These are phyloP conservation scores for Aurelia aurita complex sp. Pacific DNA, from an alignment of 30 jellyfish, hydroid and myxozoan genomes.

Conservation along the genomic window DNA sequence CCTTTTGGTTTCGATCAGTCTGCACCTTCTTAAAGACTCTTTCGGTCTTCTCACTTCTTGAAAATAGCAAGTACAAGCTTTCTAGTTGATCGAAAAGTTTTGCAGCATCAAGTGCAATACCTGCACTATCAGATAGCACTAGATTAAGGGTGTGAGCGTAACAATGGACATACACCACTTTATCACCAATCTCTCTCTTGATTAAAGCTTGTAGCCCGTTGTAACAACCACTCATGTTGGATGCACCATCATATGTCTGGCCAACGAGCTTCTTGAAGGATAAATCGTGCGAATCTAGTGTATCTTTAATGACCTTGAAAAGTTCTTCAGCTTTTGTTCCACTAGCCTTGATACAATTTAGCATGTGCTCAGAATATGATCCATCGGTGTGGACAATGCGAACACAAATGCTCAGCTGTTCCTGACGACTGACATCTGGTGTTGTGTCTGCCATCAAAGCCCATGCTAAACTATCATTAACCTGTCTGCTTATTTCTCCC, in stretches of 20 bases:
- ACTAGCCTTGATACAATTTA: constrained; percentile 11
- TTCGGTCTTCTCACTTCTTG: constrained; percentile 10
- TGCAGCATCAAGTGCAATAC: constrained; percentile 36
- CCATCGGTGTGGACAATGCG: constrained; percentile 36
- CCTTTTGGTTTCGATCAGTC: constrained; percentile 5
- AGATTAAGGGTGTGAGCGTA: constrained; percentile 44
- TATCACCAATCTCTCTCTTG: constrained; percentile 17
- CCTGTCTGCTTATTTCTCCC: not conserved
- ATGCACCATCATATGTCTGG: constrained; percentile 34
- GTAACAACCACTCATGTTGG: constrained; percentile 12
- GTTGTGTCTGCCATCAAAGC: constrained; percentile 1
- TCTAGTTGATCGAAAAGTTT: constrained; percentile 38
- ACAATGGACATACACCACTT: constrained; percentile 37
- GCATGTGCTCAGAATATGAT: constrained; percentile 30
- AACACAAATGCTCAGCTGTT: constrained; percentile 48
- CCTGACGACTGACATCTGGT: constrained; percentile 47
- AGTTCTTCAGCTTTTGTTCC: constrained; percentile 31
- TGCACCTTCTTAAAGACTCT: constrained; percentile 12
- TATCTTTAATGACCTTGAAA: constrained; percentile 4
- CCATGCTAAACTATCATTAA: constrained; percentile 34
- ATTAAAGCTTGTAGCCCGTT: constrained; percentile 47
- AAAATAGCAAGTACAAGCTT: constrained; percentile 6
- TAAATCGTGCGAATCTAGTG: constrained; percentile 5
- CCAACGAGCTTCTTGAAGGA: constrained; percentile 44
- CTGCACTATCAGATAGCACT: constrained; percentile 44